Conservation (phyloP, 2,113 vertebrate genomes). For the Xiphophorus maculatus region DNA sequence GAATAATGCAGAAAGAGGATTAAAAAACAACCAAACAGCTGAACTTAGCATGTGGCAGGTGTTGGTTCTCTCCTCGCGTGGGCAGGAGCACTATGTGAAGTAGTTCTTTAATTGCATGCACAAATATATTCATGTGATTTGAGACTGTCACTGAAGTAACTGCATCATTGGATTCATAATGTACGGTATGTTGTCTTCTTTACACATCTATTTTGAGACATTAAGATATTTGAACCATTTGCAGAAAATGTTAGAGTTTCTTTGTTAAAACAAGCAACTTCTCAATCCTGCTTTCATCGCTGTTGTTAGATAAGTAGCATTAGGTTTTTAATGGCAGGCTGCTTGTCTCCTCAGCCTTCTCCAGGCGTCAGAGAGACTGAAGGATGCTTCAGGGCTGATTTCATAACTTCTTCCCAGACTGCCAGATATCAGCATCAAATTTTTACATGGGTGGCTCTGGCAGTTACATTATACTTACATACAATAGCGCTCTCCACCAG, state of each 20-base stretch:
- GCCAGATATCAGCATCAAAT: conserved; percentile 40
- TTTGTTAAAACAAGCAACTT: neutral
- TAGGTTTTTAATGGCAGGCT: conserved; percentile 34
- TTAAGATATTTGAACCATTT: neutral
- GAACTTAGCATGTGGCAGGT: conserved; percentile 36
- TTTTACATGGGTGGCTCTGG: conserved; percentile 26
- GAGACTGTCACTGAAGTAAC: neutral
- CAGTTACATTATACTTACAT: conserved; percentile 28
- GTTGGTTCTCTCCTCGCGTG: conserved; percentile 32
- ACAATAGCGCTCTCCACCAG: conserved; percentile 8
- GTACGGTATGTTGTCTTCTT: neutral
- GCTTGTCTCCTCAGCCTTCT: conserved; percentile 20
- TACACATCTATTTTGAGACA: neutral
- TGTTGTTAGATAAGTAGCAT: no score
- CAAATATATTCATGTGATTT: conserved; percentile 43
- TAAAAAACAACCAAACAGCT: conserved; percentile 17
- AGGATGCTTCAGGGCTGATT: conserved; percentile 25
- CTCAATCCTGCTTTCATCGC: no score
- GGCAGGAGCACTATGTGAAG: conserved; percentile 35
- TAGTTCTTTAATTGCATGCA: conserved; percentile 43
- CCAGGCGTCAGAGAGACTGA: conserved; percentile 20
- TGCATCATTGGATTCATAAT: neutral
- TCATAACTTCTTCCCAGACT: conserved; percentile 27
- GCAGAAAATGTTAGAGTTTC: neutral
- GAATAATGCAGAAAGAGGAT: conserved; percentile 23